phyloP scores from a whole-genome alignment of 2,888 invertebrate genomes.

The Agrochola lota region DNA sequence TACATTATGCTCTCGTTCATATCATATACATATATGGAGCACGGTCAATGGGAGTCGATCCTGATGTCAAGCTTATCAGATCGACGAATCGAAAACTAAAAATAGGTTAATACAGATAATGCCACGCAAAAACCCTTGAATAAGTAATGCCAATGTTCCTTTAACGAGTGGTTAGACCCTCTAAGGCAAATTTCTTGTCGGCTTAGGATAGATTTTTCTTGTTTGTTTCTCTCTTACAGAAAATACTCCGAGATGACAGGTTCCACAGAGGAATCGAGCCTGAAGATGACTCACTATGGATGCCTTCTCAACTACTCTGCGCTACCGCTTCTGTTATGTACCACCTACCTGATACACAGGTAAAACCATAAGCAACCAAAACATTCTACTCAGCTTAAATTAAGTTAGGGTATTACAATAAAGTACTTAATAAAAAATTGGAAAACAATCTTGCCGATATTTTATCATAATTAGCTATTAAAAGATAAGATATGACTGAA shows the following conservation, averaged over 20 bases:
- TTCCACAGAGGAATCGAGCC: slow-evolving; percentile 97
- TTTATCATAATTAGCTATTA: not conserved
- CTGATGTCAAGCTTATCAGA: not conserved
- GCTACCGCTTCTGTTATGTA: slow-evolving; percentile 95
- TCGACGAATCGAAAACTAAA: not conserved
- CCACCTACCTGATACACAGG: slow-evolving; percentile 97
- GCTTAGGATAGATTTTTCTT: not conserved
- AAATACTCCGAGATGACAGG: slow-evolving; percentile 97
- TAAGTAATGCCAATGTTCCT: not conserved
- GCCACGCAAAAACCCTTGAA: not conserved
- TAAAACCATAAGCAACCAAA: slow-evolving; percentile 79
- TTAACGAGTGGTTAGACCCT: not conserved
- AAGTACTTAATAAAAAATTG: not conserved
- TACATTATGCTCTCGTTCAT: not conserved
- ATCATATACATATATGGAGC: not conserved
- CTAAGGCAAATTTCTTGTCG: not conserved
- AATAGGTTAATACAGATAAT: slow-evolving; percentile 11
- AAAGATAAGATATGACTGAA: not conserved
- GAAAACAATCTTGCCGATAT: not conserved
- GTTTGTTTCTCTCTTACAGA: slow-evolving; percentile 87
- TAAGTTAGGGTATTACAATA: not conserved
- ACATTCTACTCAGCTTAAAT: too few species aligned
- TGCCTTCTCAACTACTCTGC: slow-evolving; percentile 97
- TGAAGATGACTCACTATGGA: slow-evolving; percentile 97
- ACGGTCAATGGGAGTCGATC: not conserved